These are phyloP conservation scores for Strix occidentalis DNA, from an alignment of 2,797 vertebrate genomes.

Conservation along the genomic window DNA sequence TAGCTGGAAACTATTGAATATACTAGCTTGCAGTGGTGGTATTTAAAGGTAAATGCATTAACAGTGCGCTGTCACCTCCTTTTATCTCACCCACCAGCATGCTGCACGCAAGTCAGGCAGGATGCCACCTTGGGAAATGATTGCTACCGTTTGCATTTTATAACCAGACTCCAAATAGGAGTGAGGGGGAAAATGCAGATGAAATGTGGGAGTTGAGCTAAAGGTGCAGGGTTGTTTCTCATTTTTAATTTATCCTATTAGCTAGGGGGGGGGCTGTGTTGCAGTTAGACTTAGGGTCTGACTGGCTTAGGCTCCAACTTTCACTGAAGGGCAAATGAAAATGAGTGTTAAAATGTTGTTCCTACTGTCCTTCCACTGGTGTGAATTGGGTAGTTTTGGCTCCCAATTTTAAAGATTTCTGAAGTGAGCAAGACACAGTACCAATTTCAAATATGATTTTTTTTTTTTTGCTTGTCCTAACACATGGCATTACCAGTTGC, in stretches of 20 bases:
- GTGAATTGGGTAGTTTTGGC: background rate
- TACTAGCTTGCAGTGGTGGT: background rate
- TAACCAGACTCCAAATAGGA: background rate
- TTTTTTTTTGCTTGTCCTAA: background rate
- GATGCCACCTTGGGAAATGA: background rate
- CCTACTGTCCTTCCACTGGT: background rate
- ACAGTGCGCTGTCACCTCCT: background rate
- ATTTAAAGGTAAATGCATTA: conserved; percentile 14
- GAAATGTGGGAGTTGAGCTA: background rate
- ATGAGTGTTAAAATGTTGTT: rapidly evolving
- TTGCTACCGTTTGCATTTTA: background rate
- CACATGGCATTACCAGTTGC: background rate
- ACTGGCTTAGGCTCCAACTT: background rate
- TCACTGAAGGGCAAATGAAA: background rate
- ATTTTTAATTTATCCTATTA: background rate
- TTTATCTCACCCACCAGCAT: background rate
- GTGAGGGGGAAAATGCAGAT: background rate
- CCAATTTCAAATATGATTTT: background rate
- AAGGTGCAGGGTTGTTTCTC: background rate
- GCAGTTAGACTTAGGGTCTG: background rate
- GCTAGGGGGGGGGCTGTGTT: background rate
- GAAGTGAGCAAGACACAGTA: background rate
- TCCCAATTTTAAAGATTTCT: background rate
- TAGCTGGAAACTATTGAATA: background rate
- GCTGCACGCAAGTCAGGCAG: background rate